phyloP scores from a whole-genome alignment of 35 echinoderm and acorn worm species.

The Ophioderma brevispina region DNA sequence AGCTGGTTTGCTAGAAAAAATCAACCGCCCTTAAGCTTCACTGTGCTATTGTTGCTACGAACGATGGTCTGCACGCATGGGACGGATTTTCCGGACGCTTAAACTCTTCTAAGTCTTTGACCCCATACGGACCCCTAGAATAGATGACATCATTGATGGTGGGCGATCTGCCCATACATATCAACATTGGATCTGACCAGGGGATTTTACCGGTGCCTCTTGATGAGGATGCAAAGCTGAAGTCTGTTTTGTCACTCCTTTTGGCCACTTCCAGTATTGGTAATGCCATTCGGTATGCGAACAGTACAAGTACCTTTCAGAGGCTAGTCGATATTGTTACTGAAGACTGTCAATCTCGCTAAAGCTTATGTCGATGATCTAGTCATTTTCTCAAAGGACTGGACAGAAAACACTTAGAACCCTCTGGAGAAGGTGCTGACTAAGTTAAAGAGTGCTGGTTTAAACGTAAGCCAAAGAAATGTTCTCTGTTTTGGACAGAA shows the following conservation, averaged over 20 bases:
- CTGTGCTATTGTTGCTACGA: slow-evolving; percentile 65
- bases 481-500: background rate
- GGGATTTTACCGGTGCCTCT: slow-evolving; percentile 54
- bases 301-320: slow-evolving; percentile 55
- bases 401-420: slow-evolving; percentile 50
- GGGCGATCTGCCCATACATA: slow-evolving; percentile 43
- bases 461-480: slow-evolving; percentile 32
- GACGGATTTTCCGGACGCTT: slow-evolving; percentile 29
- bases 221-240: slow-evolving; percentile 28
- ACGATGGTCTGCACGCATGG: slow-evolving; percentile 29
- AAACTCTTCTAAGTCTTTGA: slow-evolving; percentile 56
- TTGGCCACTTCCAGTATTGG: slow-evolving; percentile 69
- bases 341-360: slow-evolving; percentile 10
- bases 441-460: slow-evolving; percentile 6
- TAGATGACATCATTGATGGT: slow-evolving; percentile 35
- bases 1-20: background rate
- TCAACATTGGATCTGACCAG: slow-evolving; percentile 58
- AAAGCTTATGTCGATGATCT: slow-evolving; percentile 72
- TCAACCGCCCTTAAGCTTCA: slow-evolving; percentile 51
- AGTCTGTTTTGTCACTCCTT: slow-evolving; percentile 42
- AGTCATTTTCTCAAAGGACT: slow-evolving; percentile 32
- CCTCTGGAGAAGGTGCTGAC: slow-evolving; percentile 18
- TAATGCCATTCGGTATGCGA: slow-evolving; percentile 66
- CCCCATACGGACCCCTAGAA: slow-evolving; percentile 52
- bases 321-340: slow-evolving; percentile 41